Base-by-base conservation (phyloP, 2,888 invertebrate genomes). In the Heterodera filipjevi region DNA sequence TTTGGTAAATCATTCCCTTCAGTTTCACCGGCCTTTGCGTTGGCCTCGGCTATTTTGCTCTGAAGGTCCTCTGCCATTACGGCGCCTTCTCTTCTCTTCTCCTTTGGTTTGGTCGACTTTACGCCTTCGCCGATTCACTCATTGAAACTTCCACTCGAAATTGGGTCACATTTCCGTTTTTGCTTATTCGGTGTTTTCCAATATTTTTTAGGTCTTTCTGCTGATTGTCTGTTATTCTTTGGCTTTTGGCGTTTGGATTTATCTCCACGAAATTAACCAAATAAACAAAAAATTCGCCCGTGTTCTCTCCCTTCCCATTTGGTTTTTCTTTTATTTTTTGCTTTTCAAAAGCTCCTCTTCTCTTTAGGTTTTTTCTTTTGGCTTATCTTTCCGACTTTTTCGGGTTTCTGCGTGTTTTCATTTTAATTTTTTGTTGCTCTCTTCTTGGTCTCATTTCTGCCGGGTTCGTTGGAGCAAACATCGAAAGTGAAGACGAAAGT, bases 241-340 rank as follows among this genome's bases (percentile, higher is more conserved):
- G 46, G 84, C 82, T 19, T 89, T 86, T 78, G 83, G 81, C 10
- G 85, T 84, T 1, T 89, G 88, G 87, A 84, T 89, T 33, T 87
- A 86, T 72, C 82, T 88, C 14, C 86, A 86, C 73, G 85, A 85
- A 12, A 80, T 80, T n/a, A 82, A 83, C 73, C 81, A 79, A 14
- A 82, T 87, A 71, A 80, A 84, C 64, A 88, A 89, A 78, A 87
- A 87, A 76, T 80, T 87, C 44, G 87, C 87, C 1, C 78, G 89
- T 49, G 75, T 82, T 0, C 81, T 89, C 27, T 89, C 89, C 0
- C 79, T 89, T 44, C 89, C 89, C 5, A 85, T 89, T 76, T 89
- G 89, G 89, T 85, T 80, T 35, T 53, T 53, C 16, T 8, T 71
- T 64, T 32, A 32, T 70, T 59, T 30, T 3, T 32, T 19, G 3